These are phyloP conservation scores for Hylyphantes graminicola DNA, from an alignment of 1,140 invertebrate genomes.

Conservation along the genomic window DNA sequence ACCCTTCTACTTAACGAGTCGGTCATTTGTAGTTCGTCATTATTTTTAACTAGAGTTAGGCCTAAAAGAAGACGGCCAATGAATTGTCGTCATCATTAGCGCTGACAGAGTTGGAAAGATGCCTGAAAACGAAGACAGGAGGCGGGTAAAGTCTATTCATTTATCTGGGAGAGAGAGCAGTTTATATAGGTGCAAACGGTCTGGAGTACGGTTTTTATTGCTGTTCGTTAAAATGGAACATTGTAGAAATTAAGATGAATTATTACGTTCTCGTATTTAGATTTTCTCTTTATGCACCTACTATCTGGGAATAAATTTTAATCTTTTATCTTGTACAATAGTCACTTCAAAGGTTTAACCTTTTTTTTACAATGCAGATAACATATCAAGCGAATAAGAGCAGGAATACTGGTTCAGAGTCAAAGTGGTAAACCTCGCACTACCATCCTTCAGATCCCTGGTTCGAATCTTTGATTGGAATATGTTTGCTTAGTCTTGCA, in stretches of 20 bases:
- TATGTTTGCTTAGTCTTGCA: no score
- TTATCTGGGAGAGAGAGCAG: constrained; percentile 1
- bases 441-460: no score
- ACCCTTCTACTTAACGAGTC: constrained; percentile 7
- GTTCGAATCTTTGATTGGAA: no score
- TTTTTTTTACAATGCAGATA: no score
- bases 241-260: constrained; percentile 32
- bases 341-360: no score
- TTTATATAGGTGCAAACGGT: constrained; percentile 46
- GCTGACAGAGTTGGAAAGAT: constrained; percentile 31
- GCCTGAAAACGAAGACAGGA: constrained; percentile 39
- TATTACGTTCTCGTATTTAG: background rate
- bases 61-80: constrained; percentile 10
- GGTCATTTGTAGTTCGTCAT: constrained; percentile 36
- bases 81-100: constrained; percentile 37
- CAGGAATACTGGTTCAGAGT: no score
- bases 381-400: no score
- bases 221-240: constrained; percentile 3
- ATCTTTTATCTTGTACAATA: no score
- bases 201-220: constrained; percentile 19
- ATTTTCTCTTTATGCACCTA: no score
- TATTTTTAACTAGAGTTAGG: constrained; percentile 42
- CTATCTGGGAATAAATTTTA: no score
- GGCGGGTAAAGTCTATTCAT: constrained; percentile 28
- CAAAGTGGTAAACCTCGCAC: no score